Base-by-base conservation (phyloP, 2,888 invertebrate genomes). In the Oligia latruncula region DNA sequence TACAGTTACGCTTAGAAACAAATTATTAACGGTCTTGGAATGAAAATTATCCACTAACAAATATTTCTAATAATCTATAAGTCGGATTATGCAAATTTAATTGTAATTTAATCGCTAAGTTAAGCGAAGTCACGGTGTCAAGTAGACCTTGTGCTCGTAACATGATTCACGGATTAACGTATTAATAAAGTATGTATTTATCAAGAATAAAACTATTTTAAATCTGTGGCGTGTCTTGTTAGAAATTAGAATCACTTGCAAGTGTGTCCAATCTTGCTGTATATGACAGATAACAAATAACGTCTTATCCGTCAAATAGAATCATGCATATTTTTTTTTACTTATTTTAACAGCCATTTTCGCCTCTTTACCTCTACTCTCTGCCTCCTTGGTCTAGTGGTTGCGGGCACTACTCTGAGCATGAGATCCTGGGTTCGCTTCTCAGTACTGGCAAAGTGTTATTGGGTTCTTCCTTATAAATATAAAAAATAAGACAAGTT, bases 21-120 rank as follows among this genome's bases (percentile, higher is more conserved):
- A 71, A 65, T 76, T 58, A 74, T n/a, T 23, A 74, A 64, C 65
- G 23, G 60, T 67, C 65, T 68, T 11, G 17, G 58, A 78, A 71
- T 77, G 29, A 77, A 73, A 80, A 78, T 72, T 43, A 58, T 58
- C n/a, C n/a, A 64, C 58, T 62, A 60, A 64, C 20, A 73, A 71
- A 83, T 77, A 74, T 77, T 84, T 74, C 73, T 74, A 77, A 83
- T 78, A 67, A 71, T 81, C 68, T 71, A 2, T 68, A 77, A 68
- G 77, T 72, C 80, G 77, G 88, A 85, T 88, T 89, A 88, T 83
- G 88, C 71, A 71, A 85, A 87, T 89, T 49, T 72, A 71, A 73
- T 80, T 55, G 67, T 76, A 82, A 82, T 82, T 82, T 78, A 81
- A 88, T 88, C 77, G n/a, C 35, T 43, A 71, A 77, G 77, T 79